Percentiles rank a stretch among this genome's conserved stretches.
Evolutionary conservation across 2,888 invertebrate species (phyloP).

Genomic region (Oscheius sp.): DNA sequence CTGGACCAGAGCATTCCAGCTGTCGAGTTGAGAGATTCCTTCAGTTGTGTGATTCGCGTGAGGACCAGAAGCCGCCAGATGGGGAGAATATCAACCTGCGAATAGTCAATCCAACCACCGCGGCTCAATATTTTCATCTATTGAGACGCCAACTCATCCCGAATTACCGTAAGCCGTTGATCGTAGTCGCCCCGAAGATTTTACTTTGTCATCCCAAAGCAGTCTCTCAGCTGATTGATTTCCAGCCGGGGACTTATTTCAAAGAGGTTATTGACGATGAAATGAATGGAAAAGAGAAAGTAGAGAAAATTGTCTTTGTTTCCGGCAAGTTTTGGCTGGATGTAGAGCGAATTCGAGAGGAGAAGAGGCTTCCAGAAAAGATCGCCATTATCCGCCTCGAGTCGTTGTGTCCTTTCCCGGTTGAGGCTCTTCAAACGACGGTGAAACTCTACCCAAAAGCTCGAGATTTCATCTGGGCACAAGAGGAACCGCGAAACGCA

Average conservation of each 20-base stretch:
- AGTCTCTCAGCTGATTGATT: constrained; percentile 81
- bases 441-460: constrained; percentile 82
- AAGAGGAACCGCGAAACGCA: constrained; percentile 96
- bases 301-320: constrained; percentile 83
- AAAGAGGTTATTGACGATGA: constrained; percentile 81
- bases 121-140: constrained; percentile 95
- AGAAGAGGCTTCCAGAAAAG: constrained; percentile 76
- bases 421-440: constrained; percentile 80
- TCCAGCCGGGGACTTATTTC: constrained; percentile 84
- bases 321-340: constrained; percentile 94
- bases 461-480: constrained; percentile 81
- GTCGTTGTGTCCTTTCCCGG: constrained; percentile 87
- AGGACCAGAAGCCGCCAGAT: constrained; percentile 60
- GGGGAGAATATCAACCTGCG: constrained; percentile 84
- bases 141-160: constrained; percentile 86
- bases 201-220: constrained; percentile 78
- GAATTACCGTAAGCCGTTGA: constrained; percentile 82
- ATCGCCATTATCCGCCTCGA: constrained; percentile 69
- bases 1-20: constrained; percentile 95
- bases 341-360: constrained; percentile 79
- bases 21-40: constrained; percentile 87
- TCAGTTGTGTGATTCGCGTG: constrained; percentile 74
- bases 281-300: constrained; percentile 71
- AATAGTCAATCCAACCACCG: constrained; percentile 86
- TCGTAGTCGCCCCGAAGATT: constrained; percentile 73